Evolutionary conservation across 2,888 invertebrate genomes (phyloP).

Genomic region (Ptilodon capucinus): DNA sequence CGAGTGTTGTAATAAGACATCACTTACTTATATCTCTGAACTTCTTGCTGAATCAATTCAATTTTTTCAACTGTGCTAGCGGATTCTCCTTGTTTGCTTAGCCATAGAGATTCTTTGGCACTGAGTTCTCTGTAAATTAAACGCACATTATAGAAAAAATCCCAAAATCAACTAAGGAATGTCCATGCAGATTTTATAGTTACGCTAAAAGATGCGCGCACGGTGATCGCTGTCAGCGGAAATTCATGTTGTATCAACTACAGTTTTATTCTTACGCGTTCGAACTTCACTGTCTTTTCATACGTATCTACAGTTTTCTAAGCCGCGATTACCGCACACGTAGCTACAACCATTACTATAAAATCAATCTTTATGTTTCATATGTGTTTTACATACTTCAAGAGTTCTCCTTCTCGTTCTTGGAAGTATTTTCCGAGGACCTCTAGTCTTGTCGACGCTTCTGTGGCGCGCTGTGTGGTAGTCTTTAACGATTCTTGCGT

Average conservation of each 20-base stretch:
- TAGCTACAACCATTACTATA: background rate
- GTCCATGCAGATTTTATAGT: too few relatives aligned
- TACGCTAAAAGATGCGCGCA: too few relatives aligned
- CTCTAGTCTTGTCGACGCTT: constrained; percentile 91
- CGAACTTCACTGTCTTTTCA: too few relatives aligned
- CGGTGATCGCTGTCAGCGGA: too few relatives aligned
- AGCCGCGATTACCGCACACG: too few relatives aligned
- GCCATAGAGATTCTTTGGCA: constrained; percentile 89
- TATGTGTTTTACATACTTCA: constrained; percentile 85
- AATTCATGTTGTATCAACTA: too few relatives aligned
- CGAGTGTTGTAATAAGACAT: background rate
- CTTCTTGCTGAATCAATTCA: constrained; percentile 89
- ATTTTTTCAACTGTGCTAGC: constrained; percentile 90
- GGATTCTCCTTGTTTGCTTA: constrained; percentile 91
- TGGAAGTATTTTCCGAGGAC: constrained; percentile 95
- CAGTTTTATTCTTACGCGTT: too few relatives aligned
- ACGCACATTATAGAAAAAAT: background rate
- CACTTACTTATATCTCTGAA: constrained; percentile 89
- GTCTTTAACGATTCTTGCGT: constrained; percentile 55
- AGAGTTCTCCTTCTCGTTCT: constrained; percentile 92
- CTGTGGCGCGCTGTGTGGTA: constrained; percentile 75
- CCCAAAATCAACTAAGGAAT: too few relatives aligned
- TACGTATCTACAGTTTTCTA: too few relatives aligned
- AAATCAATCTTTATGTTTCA: too few relatives aligned
- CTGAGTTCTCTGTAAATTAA: constrained; percentile 85